Evolutionary conservation across 2,888 invertebrate species (phyloP), one percentile per base, ranked within the genome.

Genomic region (Amorpha juglandis): DNA sequence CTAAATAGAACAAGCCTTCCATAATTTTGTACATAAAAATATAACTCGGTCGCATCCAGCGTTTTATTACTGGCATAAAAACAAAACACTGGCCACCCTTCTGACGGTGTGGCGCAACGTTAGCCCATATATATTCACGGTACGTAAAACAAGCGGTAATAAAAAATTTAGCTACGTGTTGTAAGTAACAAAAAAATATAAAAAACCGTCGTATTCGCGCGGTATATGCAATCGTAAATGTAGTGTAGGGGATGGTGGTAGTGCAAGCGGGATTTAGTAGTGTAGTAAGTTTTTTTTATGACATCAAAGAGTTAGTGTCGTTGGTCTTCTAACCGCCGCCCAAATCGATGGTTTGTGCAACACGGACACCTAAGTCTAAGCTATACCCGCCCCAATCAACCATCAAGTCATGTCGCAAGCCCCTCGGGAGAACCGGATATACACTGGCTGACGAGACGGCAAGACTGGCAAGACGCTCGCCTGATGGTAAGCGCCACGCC

Each of bases 141-240:
- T 58, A 58, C 58, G 58, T 58, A 58, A 58, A 58, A 42, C 58
- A 58, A 58, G 42, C 38, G 58, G 19, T 58, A 58, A 58, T 58
- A 58, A 58, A 58, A 58, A 19, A 16, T 58, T 58, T 58, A 58
- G 42, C 58, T 12, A n/a, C n/a, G 55, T 11, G 55, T 38, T 42
- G 58, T 58, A 19, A 42, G 42, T 58, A 58, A 58, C 9, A 11
- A 58, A 58, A 58, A 58, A 58, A 58, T 12, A 42, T 58, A 38
- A 42, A n/a, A n/a, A n/a, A 9, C 42, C 19, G 6, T 19, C 58
- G 19, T 58, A 42, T 58, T 58, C 42, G 42, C 42, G 42, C 38
- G 19, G 38, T 19, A 12, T 58, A 42, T 38, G 58, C 42, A 42
- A 38, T 19, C 38, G 58, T 42, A 42, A 42, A 42, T 42, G 58